Conservation (phyloP, 1,140 invertebrate species). For the Hyles euphorbiae region DNA sequence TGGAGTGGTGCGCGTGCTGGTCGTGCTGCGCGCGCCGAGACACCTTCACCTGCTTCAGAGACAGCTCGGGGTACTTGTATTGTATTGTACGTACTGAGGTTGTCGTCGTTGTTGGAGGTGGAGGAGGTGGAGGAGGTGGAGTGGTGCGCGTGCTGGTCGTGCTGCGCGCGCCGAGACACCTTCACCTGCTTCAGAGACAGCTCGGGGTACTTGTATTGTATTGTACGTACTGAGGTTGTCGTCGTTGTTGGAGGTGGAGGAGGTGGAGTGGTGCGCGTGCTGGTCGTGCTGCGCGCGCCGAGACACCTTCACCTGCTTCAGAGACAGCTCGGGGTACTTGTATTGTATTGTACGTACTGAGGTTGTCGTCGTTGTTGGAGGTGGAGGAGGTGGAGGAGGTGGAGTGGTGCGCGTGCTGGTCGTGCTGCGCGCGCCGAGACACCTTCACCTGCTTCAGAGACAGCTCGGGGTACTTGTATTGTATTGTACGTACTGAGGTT, state of each 20-base stretch:
- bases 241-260: too few relatives aligned
- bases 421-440: conserved; percentile 78
- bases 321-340: too few relatives aligned
- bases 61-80: too few relatives aligned
- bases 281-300: too few relatives aligned
- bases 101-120: conserved; percentile 37
- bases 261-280: too few relatives aligned
- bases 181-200: conserved; percentile 93
- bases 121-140: conserved; percentile 18
- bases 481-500: too few relatives aligned
- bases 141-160: conserved; percentile 27
- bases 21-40: too few relatives aligned
- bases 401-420: conserved; percentile 20
- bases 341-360: too few relatives aligned
- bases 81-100: conserved; percentile 43
- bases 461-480: conserved; percentile 90
- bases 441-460: conserved; percentile 94
- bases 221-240: too few relatives aligned
- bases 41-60: too few relatives aligned
- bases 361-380: conserved; percentile 35
- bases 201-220: conserved; percentile 91
- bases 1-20: too few relatives aligned
- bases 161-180: conserved; percentile 82
- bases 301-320: too few relatives aligned
- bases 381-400: conserved; percentile 18